Percentiles rank a stretch among this genome's conserved stretches.
Conservation (phyloP, 2,888 invertebrate species). For the Branchellion lobata region DNA sequence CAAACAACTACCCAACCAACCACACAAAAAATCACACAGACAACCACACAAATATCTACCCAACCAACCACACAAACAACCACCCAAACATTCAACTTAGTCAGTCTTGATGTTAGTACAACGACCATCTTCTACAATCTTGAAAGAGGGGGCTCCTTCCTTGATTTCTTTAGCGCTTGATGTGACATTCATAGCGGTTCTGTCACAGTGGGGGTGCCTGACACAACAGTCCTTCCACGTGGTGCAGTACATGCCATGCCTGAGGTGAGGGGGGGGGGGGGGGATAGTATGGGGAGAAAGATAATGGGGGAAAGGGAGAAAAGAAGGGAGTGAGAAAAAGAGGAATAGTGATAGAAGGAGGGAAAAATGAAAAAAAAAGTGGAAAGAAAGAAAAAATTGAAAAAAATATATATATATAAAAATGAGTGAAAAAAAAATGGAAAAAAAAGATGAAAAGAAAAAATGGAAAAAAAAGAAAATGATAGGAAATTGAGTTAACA, state of each 20-base stretch:
- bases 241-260: conserved; percentile 5
- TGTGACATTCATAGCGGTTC: background rate
- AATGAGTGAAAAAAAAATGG: background rate
- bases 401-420: background rate
- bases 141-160: background rate
- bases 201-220: background rate
- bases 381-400: background rate
- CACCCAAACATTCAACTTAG: too few relatives aligned
- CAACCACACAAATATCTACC: too few relatives aligned
- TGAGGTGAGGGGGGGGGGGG: background rate
- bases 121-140: background rate
- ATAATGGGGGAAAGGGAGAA: too few relatives aligned
- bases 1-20: too few relatives aligned
- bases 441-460: background rate
- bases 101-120: background rate
- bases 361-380: background rate
- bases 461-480: background rate
- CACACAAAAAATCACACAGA: too few relatives aligned
- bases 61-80: too few relatives aligned
- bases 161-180: background rate
- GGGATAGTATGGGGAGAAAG: background rate
- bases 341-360: too few relatives aligned
- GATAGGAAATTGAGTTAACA: background rate
- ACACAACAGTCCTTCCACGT: conserved; percentile 10
- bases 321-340: too few relatives aligned